Evolutionary conservation across 1,140 invertebrate genomes (phyloP), one percentile per base, ranked within the genome.

Genomic region (Ceratitis capitata): DNA sequence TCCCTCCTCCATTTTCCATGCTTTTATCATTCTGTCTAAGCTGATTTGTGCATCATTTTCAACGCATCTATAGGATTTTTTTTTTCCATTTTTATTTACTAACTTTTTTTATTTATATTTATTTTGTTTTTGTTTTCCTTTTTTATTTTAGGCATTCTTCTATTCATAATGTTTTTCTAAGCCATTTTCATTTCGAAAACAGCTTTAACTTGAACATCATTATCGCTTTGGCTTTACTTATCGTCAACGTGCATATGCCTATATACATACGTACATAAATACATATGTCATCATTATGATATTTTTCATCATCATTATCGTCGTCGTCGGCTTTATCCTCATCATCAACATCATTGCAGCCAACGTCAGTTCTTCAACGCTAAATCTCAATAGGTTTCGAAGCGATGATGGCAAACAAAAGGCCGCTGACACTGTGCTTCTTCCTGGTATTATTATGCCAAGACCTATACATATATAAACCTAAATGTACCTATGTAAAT

Each of bases 361-460:
- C 61, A 32, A 35, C 3, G 61, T 35, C 35, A 39, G 64, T 35
- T 45, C 61, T 19, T 35, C 39, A 39, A 39, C 29, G 69, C 69
- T 78, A 2, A 19, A 10, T 23, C 64, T 19, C 19, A n/a, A 2
- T 42, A 26, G 42, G 69, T 78, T 78, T 78, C n/a, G 39, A 39
- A 9, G 69, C 26, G 39, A 78, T 78, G 69, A 78, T 78, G 39
- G 39, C 69, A 78, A 45, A 78, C 42, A 78, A 78, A 78, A 78
- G 69, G 69, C 69, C 69, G 69, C 69, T 78, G 69, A 78, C 69
- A 78, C 69, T 78, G 32, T 14, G 39, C 39, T n/a, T 78, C 69
- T 78, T 78, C 69, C 69, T 78, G 69, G 69, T 78, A 78, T 78
- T 78, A 78, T 45, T 78, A 78, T 78, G 69, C 16, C 69, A 47